Evolutionary conservation across 2,797 vertebrate species (phyloP).

Genomic region (Leuciscus waleckii): DNA sequence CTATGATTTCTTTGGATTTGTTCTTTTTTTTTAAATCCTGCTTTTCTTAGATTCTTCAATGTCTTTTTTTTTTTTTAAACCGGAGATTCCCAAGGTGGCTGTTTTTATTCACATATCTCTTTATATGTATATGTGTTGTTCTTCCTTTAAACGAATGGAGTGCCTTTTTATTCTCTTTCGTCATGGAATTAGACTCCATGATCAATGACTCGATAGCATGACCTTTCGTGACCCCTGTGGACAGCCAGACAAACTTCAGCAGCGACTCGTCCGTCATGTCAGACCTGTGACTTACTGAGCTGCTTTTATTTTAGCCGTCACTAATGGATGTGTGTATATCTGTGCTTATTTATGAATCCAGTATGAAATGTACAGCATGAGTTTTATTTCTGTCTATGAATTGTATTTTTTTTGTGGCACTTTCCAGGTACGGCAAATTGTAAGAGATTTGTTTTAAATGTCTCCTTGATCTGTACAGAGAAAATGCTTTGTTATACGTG

Average conservation of each 20-base stretch:
- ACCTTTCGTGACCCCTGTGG: conserved; percentile 33
- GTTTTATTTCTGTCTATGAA: conserved; percentile 85
- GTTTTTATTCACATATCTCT: conserved; percentile 13
- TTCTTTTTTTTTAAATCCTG: neutral
- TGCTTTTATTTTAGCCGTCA: conserved; percentile 76
- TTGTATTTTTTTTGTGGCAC: conserved; percentile 90
- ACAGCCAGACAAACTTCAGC: conserved; percentile 52
- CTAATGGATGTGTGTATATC: conserved; percentile 63
- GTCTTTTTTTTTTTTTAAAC: neutral
- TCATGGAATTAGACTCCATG: conserved; percentile 38
- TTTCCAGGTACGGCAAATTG: conserved; percentile 91
- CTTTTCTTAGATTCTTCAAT: neutral
- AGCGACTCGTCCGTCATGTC: conserved; percentile 59
- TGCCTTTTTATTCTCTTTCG: conserved; percentile 74
- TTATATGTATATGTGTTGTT: conserved; percentile 37
- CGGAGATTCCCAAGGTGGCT: conserved; percentile 3
- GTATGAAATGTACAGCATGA: conserved; percentile 92
- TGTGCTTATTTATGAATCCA: conserved; percentile 84
- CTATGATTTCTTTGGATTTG: conserved; percentile 19
- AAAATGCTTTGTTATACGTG: conserved; percentile 89
- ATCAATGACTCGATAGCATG: neutral
- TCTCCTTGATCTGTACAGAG: conserved; percentile 91
- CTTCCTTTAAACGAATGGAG: conserved; percentile 69
- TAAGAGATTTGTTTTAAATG: conserved; percentile 88
- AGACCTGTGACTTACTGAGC: conserved; percentile 70